Conservation (phyloP, 2,113 vertebrate genomes). For the Sigmodon hispidus region DNA sequence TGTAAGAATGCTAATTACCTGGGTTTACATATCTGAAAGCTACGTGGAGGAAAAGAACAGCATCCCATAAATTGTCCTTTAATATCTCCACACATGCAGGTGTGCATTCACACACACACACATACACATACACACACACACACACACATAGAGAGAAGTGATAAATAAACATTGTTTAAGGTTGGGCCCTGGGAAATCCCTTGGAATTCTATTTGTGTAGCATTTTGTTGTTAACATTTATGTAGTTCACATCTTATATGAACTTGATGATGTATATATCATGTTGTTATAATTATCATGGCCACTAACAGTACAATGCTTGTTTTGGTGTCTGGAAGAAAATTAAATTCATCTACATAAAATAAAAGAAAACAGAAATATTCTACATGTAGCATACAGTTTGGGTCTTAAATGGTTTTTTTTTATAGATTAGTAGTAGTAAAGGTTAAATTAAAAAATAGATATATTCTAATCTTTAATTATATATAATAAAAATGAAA, state of each 20-base stretch:
- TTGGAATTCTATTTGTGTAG: background rate
- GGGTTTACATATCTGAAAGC: background rate
- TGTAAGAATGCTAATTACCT: background rate
- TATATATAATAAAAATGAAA: slow-evolving; percentile 36
- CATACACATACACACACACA: background rate
- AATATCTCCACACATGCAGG: background rate
- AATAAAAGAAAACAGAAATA: slow-evolving; percentile 11
- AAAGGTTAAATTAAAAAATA: slow-evolving; percentile 63
- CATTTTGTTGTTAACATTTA: slow-evolving; percentile 25
- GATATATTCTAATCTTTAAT: slow-evolving; percentile 49
- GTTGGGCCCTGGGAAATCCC: background rate
- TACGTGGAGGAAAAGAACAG: background rate
- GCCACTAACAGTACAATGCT: background rate
- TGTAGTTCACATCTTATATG: background rate
- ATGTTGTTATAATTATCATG: slow-evolving; percentile 28
- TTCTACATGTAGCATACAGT: slow-evolving; percentile 13
- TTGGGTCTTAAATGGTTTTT: slow-evolving; percentile 37
- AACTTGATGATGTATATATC: background rate
- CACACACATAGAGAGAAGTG: background rate
- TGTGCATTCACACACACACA: background rate
- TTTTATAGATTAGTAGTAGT: slow-evolving; percentile 41
- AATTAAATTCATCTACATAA: slow-evolving; percentile 39
- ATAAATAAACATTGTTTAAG: background rate
- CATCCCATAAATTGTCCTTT: background rate
- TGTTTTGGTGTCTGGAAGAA: background rate